Percentiles rank a stretch among this genome's conserved stretches.
Evolutionary conservation across 1,140 invertebrate species (phyloP).

Genomic region (Camponotus vicinus): DNA sequence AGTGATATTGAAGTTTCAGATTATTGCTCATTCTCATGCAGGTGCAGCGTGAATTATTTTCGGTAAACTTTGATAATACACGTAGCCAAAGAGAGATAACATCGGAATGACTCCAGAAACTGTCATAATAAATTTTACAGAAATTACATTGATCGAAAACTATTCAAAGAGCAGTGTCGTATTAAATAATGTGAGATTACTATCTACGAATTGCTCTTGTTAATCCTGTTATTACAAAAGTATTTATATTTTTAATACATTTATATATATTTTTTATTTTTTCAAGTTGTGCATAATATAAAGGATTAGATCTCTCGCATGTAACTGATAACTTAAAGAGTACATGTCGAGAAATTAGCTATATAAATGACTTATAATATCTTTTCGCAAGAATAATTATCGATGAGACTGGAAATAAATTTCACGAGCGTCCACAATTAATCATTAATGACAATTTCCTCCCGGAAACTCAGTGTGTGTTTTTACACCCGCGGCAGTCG

Average conservation of each 20-base stretch:
- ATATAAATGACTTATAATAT: slow-evolving; percentile 8
- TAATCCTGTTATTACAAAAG: too few species aligned
- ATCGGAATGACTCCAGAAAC: not conserved
- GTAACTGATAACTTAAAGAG: slow-evolving; percentile 33
- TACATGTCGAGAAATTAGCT: slow-evolving; percentile 37
- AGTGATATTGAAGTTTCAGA: slow-evolving; percentile 58
- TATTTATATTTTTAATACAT: not conserved
- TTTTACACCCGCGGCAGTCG: slow-evolving; percentile 40
- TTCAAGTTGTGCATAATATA: not conserved
- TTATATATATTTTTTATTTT: not conserved
- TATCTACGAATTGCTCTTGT: too few species aligned
- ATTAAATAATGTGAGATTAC: too few species aligned
- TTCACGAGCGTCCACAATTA: slow-evolving; percentile 60
- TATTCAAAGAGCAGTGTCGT: too few species aligned
- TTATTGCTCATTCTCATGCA: not conserved
- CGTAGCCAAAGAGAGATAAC: not conserved
- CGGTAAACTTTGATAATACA: slow-evolving; percentile 12
- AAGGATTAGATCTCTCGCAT: not conserved
- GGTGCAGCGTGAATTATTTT: slow-evolving; percentile 1
- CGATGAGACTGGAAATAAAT: slow-evolving; percentile 48
- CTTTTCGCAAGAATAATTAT: slow-evolving; percentile 47
- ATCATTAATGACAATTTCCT: slow-evolving; percentile 71
- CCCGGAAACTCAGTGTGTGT: slow-evolving; percentile 64
- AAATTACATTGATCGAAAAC: slow-evolving; percentile 2
- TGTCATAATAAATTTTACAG: not conserved